Conservation (phyloP, 2,797 vertebrate genomes). For the Schizopygopsis pylzovi region DNA sequence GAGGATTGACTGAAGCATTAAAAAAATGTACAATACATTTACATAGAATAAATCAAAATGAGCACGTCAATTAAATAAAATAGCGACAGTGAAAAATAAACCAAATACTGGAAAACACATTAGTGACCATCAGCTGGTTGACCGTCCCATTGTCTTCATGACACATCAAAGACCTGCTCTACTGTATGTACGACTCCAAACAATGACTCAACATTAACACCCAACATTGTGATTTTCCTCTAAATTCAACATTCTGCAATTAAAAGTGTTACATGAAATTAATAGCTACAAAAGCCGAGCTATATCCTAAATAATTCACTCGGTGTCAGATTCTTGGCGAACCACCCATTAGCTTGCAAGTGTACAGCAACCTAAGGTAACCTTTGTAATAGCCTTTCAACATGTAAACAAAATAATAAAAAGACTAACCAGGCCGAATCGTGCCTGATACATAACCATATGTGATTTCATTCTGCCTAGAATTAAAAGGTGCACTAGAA, state of each 20-base stretch:
- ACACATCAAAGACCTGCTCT: constrained; percentile 26
- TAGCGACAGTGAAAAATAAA: not conserved
- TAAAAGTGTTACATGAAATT: not conserved
- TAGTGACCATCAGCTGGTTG: constrained; percentile 58
- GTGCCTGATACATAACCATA: constrained; percentile 9
- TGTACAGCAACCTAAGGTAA: not conserved
- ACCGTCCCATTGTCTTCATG: constrained; percentile 72
- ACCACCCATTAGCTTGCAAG: constrained; percentile 7
- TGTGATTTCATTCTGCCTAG: constrained; percentile 50
- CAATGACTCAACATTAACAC: not conserved
- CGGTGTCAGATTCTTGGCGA: not conserved
- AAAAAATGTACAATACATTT: not conserved
- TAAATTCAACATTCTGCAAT: not conserved
- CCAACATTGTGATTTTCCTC: not conserved
- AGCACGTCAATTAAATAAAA: not conserved
- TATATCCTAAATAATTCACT: constrained; percentile 12
- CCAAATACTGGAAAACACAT: not conserved
- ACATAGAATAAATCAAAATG: not conserved
- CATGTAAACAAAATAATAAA: not conserved
- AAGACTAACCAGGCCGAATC: not conserved
- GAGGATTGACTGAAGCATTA: not conserved
- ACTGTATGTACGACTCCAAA: not conserved
- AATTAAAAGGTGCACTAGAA: constrained; percentile 56
- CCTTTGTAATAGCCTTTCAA: not conserved
- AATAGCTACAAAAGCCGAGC: not conserved